phyloP scores from a whole-genome alignment of 2,113 vertebrate species.

The Gymnorhina tibicen region DNA sequence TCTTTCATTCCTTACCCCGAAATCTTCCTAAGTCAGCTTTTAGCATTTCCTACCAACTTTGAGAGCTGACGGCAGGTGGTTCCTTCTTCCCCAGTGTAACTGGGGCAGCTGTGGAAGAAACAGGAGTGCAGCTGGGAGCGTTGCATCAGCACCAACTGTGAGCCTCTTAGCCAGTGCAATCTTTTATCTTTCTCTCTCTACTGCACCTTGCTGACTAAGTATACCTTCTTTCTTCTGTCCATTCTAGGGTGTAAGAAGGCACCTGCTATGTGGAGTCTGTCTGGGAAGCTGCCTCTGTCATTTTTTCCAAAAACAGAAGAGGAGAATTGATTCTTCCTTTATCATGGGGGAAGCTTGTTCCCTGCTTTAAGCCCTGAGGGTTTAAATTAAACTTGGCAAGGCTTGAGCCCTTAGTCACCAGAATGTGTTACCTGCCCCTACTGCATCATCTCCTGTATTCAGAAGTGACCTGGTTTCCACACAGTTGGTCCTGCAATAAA shows the following conservation, averaged over 20 bases:
- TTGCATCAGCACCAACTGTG: background rate
- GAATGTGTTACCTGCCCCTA: background rate
- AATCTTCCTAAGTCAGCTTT: background rate
- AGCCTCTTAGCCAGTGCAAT: background rate
- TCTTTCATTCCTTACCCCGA: background rate
- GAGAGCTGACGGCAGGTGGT: background rate
- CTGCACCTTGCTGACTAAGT: background rate
- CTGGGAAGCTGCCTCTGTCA: background rate
- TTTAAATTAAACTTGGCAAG: background rate
- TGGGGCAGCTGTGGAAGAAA: background rate
- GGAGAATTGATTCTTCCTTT: background rate
- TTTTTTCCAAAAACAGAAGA: background rate
- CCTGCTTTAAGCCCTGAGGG: background rate
- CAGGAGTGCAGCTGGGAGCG: background rate
- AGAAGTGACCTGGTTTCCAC: background rate
- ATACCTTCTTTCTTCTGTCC: background rate
- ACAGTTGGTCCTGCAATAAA: background rate
- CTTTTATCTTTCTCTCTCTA: background rate
- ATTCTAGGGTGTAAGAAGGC: background rate
- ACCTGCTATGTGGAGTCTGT: background rate
- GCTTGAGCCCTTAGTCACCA: background rate
- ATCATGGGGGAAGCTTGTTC: background rate
- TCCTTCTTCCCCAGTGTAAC: background rate
- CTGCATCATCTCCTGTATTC: background rate
- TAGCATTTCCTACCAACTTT: accelerated